Conservation (phyloP, 2,797 vertebrate species). For the Phoeniculus purpureus region DNA sequence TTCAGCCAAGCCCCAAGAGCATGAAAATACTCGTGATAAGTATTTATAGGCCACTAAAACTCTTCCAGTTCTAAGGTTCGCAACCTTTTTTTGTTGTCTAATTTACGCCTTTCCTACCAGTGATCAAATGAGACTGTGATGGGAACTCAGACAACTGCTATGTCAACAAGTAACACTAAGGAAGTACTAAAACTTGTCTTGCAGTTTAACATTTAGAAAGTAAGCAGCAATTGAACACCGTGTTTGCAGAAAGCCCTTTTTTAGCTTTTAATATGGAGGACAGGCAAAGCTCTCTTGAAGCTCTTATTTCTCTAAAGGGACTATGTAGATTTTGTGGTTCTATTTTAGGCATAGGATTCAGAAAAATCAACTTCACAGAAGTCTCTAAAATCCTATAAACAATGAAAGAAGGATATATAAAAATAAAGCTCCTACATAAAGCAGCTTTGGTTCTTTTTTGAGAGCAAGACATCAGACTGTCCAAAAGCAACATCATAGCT, state of each 20-base stretch:
- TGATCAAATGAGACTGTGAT: conserved; percentile 25
- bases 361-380: neutral
- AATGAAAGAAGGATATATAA: neutral
- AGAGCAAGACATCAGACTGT: neutral
- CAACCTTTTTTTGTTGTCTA: neutral
- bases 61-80: conserved; percentile 1
- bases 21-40: neutral
- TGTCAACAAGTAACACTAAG: conserved; percentile 54
- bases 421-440: neutral
- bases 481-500: neutral
- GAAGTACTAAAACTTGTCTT: conserved; percentile 29
- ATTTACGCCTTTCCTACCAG: conserved; percentile 36
- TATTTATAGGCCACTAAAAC: conserved; percentile 49
- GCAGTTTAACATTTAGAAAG: conserved; percentile 52
- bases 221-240: conserved; percentile 8
- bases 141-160: conserved; percentile 40
- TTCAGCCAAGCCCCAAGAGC: conserved; percentile 28
- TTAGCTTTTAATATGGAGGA: neutral
- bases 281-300: neutral
- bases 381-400: neutral
- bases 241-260: neutral
- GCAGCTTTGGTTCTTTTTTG: neutral
- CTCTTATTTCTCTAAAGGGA: neutral
- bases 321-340: neutral
- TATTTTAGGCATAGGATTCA: neutral